Evolutionary conservation across 2,888 invertebrate species (phyloP).

Genomic region (Apantesis nais): DNA sequence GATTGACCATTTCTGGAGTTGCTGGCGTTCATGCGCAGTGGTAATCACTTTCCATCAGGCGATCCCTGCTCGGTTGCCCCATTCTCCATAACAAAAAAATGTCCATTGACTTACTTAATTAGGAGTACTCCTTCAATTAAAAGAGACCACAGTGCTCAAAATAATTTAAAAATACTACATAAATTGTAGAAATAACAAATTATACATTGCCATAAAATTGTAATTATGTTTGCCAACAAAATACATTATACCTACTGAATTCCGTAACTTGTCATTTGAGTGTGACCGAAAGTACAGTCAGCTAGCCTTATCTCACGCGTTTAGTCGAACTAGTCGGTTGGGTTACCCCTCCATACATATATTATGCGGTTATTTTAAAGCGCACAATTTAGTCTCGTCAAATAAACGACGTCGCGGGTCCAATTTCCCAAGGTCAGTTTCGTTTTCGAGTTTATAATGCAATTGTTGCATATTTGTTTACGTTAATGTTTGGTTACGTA

Average conservation of each 20-base stretch:
- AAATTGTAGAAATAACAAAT: no score
- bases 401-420: slow-evolving; percentile 17
- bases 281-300: background rate
- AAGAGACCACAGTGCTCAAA: no score
- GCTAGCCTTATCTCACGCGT: background rate
- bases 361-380: slow-evolving; percentile 19
- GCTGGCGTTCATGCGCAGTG: no score
- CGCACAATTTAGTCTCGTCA: slow-evolving; percentile 29
- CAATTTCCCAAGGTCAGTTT: slow-evolving; percentile 37
- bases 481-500: background rate
- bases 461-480: slow-evolving; percentile 22
- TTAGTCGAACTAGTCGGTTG: slow-evolving; percentile 25
- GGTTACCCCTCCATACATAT: slow-evolving; percentile 16
- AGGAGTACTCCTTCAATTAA: no score
- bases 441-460: slow-evolving; percentile 16
- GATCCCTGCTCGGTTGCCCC: no score
- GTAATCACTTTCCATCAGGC: no score
- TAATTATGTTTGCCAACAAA: background rate
- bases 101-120: no score
- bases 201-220: no score
- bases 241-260: background rate
- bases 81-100: no score
- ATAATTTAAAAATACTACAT: no score
- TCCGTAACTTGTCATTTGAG: background rate
- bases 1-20: no score